Base-by-base conservation (phyloP, 2,113 vertebrate species). In the Brachyistius frenatus region DNA sequence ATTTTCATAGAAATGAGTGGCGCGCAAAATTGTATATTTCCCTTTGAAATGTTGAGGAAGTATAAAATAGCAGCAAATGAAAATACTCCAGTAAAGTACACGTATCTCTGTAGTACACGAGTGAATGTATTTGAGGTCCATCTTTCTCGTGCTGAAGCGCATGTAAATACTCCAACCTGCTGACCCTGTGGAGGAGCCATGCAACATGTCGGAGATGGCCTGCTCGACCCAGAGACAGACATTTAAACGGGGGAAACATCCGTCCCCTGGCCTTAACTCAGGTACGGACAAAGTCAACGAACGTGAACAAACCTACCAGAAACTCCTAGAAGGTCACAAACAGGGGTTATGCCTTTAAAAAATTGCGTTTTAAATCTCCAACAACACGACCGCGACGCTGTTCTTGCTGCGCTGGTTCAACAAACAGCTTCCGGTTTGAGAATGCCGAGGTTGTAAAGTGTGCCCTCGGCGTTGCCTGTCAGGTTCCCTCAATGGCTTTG, bases 251-350 rank as follows among this genome's bases (percentile, higher is more conserved):
- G 6, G 1, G 2, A 44, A 6, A 54, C 15, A 14, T 46, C 9
- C 2, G 4, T 50, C 30, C 8, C 8, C 13, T 23, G 2, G 2
- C 13, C 31, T 2, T 1, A 6, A 62, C 6, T 53, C 5, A 23
- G 0, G 7, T 3, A 0, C 2, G n/a, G 2, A 52, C 0, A 13
- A 23, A 63, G 32, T 10, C 0, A 50, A 50, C 66, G 0, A 30
- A 67, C 2, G 7, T 10, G 2, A 31, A 81, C 86, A 79, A 80
- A 89, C 90, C 91, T 85, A 66, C 54, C 1, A 54, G 8, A n/a
- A 1, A 16, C 23, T 4, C 1, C 5, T 15, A 5, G 7, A 5
- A 2, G 6, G 1, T 23, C 50, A 7, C 64, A 58, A 58, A 11
- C 5, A 6, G 7, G 16, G 7, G 8, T 1, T 15, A 7, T 8